Conservation (phyloP, 2,797 vertebrate genomes). For the Anomalospiza imberbis region DNA sequence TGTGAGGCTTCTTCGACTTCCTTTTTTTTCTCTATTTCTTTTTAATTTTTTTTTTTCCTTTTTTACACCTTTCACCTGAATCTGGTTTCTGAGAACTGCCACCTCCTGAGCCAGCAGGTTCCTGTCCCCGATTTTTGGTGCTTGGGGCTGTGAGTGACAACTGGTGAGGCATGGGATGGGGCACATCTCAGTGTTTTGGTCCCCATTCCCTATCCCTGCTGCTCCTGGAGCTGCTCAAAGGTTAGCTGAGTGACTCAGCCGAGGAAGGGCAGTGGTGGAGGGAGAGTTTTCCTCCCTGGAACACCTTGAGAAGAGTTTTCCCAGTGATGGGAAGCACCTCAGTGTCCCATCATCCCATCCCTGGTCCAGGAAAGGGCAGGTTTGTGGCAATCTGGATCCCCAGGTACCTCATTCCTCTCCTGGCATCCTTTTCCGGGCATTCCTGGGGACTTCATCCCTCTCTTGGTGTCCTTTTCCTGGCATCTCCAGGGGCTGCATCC, state of each 20-base stretch:
- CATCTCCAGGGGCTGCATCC: too few relatives aligned
- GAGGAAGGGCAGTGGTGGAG: not conserved
- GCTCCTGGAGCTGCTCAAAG: not conserved
- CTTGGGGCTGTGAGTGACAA: not conserved
- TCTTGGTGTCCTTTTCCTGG: not conserved
- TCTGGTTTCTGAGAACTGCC: conserved; percentile 37
- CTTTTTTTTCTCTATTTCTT: not conserved
- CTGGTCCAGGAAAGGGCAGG: not conserved
- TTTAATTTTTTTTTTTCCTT: not conserved
- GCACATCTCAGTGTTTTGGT: accelerated
- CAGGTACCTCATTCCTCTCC: not conserved
- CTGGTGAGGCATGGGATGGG: accelerated
- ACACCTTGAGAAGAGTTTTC: not conserved
- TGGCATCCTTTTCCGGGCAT: not conserved
- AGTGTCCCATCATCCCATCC: not conserved
- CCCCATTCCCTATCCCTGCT: not conserved
- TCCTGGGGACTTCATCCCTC: not conserved
- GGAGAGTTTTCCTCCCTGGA: not conserved
- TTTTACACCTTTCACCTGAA: conserved; percentile 47
- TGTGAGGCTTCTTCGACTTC: conserved; percentile 29
- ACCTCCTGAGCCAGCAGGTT: conserved; percentile 16
- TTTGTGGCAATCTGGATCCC: not conserved
- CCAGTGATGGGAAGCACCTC: not conserved
- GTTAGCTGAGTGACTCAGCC: accelerated
- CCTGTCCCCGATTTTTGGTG: not conserved